Percentiles rank a stretch among this genome's conserved stretches.
Conservation (phyloP, 2,113 vertebrate species). For the Psilopogon haemacephalus region DNA sequence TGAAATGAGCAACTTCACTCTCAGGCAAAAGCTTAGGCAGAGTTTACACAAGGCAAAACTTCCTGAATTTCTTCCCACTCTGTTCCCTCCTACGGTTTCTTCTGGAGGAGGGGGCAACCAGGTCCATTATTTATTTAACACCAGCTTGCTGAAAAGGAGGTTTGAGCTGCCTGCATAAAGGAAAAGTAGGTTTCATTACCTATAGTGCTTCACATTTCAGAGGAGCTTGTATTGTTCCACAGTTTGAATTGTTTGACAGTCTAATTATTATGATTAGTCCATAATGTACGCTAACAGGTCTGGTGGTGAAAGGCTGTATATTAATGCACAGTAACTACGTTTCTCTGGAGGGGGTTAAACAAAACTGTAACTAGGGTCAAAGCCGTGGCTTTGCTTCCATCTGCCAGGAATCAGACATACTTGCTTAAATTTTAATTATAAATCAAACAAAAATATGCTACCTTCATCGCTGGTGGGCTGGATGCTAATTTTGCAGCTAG, state of each 20-base stretch:
- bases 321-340: slow-evolving; percentile 54
- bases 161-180: slow-evolving; percentile 49
- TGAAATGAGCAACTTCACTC: neutral
- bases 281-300: slow-evolving; percentile 66
- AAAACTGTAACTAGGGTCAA: slow-evolving; percentile 61
- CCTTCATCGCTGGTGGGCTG: neutral
- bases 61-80: slow-evolving; percentile 47
- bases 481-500: slow-evolving; percentile 8
- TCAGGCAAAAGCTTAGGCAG: neutral
- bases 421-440: slow-evolving; percentile 56
- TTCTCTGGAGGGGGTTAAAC: slow-evolving; percentile 65
- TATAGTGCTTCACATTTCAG: slow-evolving; percentile 41
- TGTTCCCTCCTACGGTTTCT: neutral
- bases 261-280: slow-evolving; percentile 70
- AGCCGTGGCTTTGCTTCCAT: slow-evolving; percentile 38
- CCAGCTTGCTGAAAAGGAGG: slow-evolving; percentile 25
- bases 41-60: neutral
- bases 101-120: neutral
- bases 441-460: slow-evolving; percentile 27
- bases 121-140: slow-evolving; percentile 54
- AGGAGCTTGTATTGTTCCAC: slow-evolving; percentile 54
- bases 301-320: slow-evolving; percentile 56
- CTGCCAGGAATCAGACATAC: slow-evolving; percentile 21
- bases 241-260: slow-evolving; percentile 67
- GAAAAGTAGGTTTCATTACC: slow-evolving; percentile 63